Conservation (phyloP, 2,797 vertebrate genomes). For the Xenopus petersii region DNA sequence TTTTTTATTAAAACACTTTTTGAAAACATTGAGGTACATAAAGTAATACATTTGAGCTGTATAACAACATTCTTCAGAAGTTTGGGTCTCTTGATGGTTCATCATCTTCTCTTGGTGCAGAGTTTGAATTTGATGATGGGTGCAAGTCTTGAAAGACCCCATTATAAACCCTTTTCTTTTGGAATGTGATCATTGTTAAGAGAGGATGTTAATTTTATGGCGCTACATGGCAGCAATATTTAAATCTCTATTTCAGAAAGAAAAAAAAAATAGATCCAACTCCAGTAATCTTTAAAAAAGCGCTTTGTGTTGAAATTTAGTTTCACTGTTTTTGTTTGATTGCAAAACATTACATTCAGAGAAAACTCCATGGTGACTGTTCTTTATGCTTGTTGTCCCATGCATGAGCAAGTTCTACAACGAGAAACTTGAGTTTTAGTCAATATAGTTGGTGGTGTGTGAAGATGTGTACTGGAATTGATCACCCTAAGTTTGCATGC, state of each 20-base stretch:
- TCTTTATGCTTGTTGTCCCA: constrained; percentile 32
- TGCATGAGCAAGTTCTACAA: constrained; percentile 40
- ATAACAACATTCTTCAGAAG: constrained; percentile 48
- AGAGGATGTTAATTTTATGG: constrained; percentile 34
- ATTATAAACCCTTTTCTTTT: constrained; percentile 11
- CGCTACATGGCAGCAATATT: constrained; percentile 55
- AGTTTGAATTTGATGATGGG: constrained; percentile 6
- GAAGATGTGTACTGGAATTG: background rate
- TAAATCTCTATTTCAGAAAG: constrained; percentile 42
- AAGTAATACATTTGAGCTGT: constrained; percentile 75
- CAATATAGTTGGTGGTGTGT: constrained; percentile 42
- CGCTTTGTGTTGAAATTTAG: constrained; percentile 45
- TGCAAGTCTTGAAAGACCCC: constrained; percentile 27
- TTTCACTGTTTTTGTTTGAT: constrained; percentile 25
- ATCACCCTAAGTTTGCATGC: constrained; percentile 15
- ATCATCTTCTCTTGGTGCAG: constrained; percentile 13
- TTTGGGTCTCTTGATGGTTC: background rate
- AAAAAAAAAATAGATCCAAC: constrained; percentile 20
- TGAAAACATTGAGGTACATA: constrained; percentile 96
- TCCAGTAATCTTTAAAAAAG: constrained; percentile 37
- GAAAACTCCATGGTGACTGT: constrained; percentile 39
- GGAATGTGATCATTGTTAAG: constrained; percentile 49
- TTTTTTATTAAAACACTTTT: constrained; percentile 58
- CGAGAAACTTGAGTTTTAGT: constrained; percentile 43
- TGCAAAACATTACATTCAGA: constrained; percentile 53